Conservation (phyloP, 30 jellyfish, hydroid and myxozoan species). For the Hydractinia echinata region DNA sequence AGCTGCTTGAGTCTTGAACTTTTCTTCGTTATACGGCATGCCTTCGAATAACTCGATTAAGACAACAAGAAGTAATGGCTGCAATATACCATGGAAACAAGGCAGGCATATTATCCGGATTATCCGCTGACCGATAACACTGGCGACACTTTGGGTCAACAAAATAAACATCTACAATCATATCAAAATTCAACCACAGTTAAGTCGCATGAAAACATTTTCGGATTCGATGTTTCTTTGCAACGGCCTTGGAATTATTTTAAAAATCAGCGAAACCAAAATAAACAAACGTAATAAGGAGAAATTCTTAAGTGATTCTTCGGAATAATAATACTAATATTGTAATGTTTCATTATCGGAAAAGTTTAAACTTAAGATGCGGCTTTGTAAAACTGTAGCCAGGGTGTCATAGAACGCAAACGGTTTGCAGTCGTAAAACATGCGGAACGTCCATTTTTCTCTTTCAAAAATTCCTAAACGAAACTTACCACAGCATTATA, state of each 20-base stretch:
- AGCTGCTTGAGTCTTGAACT: no score
- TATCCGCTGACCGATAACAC: not conserved
- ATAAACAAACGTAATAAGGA: not conserved
- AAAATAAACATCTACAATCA: not conserved
- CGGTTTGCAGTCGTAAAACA: no score
- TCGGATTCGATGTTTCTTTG: not conserved
- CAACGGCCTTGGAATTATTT: not conserved
- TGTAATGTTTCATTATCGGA: not conserved
- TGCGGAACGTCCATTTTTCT: no score
- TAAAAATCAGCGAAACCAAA: not conserved
- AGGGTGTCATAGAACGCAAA: no score
- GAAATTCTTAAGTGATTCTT: not conserved
- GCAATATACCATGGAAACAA: constrained; percentile 8
- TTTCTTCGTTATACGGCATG: not conserved
- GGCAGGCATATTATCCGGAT: not conserved
- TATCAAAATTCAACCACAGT: not conserved
- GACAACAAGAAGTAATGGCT: not conserved
- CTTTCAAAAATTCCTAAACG: no score
- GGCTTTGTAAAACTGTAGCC: no score
- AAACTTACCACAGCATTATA: no score
- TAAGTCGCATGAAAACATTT: not conserved
- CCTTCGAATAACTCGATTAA: not conserved
- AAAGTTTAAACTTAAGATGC: no score
- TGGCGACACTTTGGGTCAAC: not conserved
- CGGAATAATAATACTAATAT: not conserved